Evolutionary conservation across 2,113 vertebrate species (phyloP).

Genomic region (Eurypyga helias): DNA sequence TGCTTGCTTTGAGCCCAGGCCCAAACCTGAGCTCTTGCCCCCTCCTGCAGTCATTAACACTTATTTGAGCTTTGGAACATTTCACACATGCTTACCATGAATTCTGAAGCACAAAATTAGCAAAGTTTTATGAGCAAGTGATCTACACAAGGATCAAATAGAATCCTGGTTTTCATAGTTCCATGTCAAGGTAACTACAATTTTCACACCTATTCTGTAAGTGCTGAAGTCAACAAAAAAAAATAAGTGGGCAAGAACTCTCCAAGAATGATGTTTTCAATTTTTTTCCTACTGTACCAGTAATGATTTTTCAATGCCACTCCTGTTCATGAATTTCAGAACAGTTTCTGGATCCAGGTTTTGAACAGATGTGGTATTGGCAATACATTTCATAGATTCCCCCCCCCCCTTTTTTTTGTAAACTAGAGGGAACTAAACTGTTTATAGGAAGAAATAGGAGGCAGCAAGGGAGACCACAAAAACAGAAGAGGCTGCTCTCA

Average conservation of each 20-base stretch:
- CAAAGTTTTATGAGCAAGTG: background rate
- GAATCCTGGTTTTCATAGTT: background rate
- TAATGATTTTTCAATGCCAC: background rate
- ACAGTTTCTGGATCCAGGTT: constrained; percentile 7
- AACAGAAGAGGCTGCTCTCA: constrained; percentile 36
- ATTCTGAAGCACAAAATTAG: background rate
- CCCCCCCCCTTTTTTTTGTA: background rate
- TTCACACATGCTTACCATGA: background rate
- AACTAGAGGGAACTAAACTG: constrained; percentile 2
- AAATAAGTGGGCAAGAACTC: background rate
- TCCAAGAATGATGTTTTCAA: background rate
- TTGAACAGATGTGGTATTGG: constrained; percentile 30
- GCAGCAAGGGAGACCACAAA: constrained; percentile 28
- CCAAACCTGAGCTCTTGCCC: background rate
- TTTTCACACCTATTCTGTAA: background rate
- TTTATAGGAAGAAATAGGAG: constrained; percentile 30
- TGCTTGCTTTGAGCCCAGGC: background rate
- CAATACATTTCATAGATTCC: background rate
- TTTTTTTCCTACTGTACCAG: background rate
- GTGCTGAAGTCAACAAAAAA: background rate
- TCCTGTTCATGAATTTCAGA: background rate
- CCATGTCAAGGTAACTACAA: background rate
- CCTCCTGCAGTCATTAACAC: background rate
- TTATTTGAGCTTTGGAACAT: background rate
- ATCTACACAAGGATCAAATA: background rate